These are phyloP conservation scores for Zalophus californianus DNA, from an alignment of 2,797 vertebrate species.

Conservation along the genomic window DNA sequence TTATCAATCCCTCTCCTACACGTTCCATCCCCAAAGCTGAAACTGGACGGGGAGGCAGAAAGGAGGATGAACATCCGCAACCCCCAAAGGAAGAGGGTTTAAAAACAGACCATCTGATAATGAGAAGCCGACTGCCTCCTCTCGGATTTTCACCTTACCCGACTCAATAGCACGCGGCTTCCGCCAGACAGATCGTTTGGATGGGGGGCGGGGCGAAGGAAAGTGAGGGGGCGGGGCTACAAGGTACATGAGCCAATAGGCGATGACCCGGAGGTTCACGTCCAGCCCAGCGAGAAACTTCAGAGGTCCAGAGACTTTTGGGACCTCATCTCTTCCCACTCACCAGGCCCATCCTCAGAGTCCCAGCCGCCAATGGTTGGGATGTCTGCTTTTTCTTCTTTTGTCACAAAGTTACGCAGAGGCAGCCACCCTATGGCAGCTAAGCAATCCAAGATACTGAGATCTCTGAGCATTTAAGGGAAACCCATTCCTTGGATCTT, in stretches of 20 bases:
- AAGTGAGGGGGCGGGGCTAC: background rate
- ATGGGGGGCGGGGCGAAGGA: fast-evolving
- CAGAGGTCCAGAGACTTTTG: fast-evolving
- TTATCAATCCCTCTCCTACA: background rate
- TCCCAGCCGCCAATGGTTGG: background rate
- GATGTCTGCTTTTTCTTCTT: background rate
- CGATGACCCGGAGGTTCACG: fast-evolving
- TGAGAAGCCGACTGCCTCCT: background rate
- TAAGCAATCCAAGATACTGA: background rate
- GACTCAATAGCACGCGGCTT: background rate
- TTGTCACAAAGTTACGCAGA: background rate
- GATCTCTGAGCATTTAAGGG: background rate
- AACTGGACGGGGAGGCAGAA: background rate
- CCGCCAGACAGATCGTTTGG: background rate
- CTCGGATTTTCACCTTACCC: background rate
- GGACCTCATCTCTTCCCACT: background rate
- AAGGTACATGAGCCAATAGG: background rate
- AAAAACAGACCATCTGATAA: background rate
- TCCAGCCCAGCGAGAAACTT: background rate
- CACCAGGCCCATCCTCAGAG: background rate
- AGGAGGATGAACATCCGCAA: background rate
- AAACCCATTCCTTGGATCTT: background rate
- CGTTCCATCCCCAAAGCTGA: background rate
- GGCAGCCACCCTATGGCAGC: background rate
- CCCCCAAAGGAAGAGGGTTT: background rate